phyloP scores from a whole-genome alignment of 2,888 invertebrate species.

The Lymantria dispar region DNA sequence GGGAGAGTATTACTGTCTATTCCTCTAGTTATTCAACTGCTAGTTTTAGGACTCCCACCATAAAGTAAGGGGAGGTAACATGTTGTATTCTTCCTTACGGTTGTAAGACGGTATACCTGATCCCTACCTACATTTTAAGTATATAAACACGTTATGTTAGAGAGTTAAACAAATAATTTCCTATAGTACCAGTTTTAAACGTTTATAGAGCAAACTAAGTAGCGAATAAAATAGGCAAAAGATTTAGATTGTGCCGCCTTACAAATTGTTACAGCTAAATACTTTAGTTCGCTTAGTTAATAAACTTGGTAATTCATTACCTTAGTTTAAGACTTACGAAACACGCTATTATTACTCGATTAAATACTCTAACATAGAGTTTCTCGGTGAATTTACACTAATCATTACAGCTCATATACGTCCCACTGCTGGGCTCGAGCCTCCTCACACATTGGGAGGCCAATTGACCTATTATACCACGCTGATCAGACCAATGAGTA shows the following conservation, averaged over 20 bases:
- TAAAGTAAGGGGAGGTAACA: too few relatives aligned
- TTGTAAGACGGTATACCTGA: too few relatives aligned
- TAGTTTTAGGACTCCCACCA: too few relatives aligned
- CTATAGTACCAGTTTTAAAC: neutral
- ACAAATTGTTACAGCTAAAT: slow-evolving; percentile 8
- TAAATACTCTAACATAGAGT: slow-evolving; percentile 1
- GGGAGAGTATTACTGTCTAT: too few relatives aligned
- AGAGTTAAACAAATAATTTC: too few relatives aligned
- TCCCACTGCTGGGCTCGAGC: neutral
- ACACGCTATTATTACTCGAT: neutral
- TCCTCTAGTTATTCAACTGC: too few relatives aligned
- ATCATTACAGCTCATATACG: neutral
- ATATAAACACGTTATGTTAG: too few relatives aligned
- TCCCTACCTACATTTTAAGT: too few relatives aligned
- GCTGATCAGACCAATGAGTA: too few relatives aligned
- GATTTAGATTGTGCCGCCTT: slow-evolving; percentile 1
- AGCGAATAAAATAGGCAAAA: slow-evolving; percentile 2
- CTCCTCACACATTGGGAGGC: too few relatives aligned
- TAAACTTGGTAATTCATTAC: slow-evolving; percentile 8
- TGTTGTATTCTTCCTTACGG: too few relatives aligned
- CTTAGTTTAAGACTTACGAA: slow-evolving; percentile 6
- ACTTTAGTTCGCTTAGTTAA: neutral
- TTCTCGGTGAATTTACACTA: slow-evolving; percentile 3
- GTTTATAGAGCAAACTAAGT: neutral
- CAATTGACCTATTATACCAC: too few relatives aligned